Evolutionary conservation across 1,140 invertebrate genomes (phyloP).

Genomic region (Lucilia cuprina): DNA sequence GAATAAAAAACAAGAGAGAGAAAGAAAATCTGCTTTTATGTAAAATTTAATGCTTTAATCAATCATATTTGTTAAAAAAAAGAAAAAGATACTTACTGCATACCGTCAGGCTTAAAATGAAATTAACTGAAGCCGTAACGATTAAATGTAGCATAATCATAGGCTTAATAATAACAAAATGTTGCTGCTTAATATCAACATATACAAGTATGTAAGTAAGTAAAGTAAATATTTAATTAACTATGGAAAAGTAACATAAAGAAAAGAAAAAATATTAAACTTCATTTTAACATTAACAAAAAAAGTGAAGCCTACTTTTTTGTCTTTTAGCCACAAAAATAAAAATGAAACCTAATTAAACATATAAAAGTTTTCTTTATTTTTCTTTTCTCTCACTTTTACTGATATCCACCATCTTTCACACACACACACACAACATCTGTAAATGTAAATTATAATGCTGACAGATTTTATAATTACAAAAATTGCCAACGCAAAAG

Average conservation of each 20-base stretch:
- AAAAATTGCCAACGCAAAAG: not conserved
- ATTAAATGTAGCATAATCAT: not conserved
- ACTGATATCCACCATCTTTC: no score
- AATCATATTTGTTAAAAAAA: not conserved
- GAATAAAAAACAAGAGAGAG: not conserved
- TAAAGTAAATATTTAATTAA: not conserved
- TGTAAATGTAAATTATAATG: not conserved
- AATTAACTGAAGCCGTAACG: no score
- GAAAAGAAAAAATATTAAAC: not conserved
- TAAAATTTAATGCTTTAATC: not conserved
- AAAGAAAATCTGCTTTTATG: not conserved
- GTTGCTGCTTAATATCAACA: not conserved
- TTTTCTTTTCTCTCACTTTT: no score
- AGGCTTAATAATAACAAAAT: not conserved
- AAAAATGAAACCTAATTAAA: not conserved
- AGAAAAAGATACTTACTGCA: not conserved
- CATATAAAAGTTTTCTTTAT: not conserved
- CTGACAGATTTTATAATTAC: conserved; percentile 2
- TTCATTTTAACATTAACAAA: not conserved
- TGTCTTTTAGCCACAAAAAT: not conserved
- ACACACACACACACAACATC: no score
- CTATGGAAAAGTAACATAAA: not conserved
- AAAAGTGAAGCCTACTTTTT: not conserved
- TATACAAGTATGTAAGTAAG: not conserved
- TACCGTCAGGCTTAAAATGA: no score